Evolutionary conservation across 2,888 invertebrate genomes (phyloP).

Genomic region (Cosmia pyralina): DNA sequence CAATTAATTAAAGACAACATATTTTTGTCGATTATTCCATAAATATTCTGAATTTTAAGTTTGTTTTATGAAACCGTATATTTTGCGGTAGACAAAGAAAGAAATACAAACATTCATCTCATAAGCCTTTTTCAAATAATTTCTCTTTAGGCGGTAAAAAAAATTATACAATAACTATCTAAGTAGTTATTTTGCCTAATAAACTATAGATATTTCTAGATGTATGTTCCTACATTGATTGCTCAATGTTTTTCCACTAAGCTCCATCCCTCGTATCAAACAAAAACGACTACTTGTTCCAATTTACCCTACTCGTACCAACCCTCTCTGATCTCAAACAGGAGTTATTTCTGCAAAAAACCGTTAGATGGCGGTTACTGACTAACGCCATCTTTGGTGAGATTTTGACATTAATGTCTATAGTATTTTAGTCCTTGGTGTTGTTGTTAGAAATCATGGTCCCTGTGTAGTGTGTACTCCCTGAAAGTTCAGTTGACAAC

Average conservation of each 20-base stretch:
- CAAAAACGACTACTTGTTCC: not conserved
- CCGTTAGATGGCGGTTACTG: conserved; percentile 27
- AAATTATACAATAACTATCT: too few relatives aligned
- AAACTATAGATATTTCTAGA: too few relatives aligned
- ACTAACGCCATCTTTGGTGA: conserved; percentile 23
- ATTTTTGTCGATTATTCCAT: too few relatives aligned
- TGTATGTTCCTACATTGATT: too few relatives aligned
- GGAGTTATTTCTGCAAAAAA: not conserved
- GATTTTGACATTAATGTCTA: not conserved
- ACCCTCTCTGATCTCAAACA: not conserved
- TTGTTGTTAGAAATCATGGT: not conserved
- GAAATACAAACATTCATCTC: too few relatives aligned
- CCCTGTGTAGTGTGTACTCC: not conserved
- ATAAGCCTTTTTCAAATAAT: too few relatives aligned
- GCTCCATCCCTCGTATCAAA: conserved; percentile 13
- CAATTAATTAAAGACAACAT: too few relatives aligned
- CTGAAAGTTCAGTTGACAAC: not conserved
- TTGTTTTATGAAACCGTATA: too few relatives aligned
- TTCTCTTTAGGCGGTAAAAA: too few relatives aligned
- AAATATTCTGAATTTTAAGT: too few relatives aligned
- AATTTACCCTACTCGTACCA: not conserved
- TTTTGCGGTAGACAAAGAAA: too few relatives aligned
- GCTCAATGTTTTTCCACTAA: not conserved
- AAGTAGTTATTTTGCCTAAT: too few relatives aligned
- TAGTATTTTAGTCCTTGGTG: not conserved